Conservation (phyloP, 2,113 vertebrate genomes). For the Cryptomyrus ogoouensis region DNA sequence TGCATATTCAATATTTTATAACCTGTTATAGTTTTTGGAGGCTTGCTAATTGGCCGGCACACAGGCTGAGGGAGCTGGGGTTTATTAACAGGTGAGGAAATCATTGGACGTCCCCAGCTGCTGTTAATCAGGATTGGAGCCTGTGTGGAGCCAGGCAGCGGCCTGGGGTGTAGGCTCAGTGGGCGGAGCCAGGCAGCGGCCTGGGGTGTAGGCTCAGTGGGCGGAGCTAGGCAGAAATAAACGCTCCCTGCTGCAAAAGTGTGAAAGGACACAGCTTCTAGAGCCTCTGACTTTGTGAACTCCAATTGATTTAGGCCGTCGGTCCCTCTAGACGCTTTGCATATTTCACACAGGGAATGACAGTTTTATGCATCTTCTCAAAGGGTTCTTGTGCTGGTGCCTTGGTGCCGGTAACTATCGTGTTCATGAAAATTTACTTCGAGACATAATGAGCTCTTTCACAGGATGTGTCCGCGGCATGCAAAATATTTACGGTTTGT, state of each 20-base stretch:
- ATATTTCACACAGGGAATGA: conserved; percentile 72
- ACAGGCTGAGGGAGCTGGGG: conserved; percentile 39
- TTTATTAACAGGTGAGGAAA: conserved; percentile 77
- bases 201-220: no score
- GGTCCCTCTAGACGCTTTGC: conserved; percentile 59
- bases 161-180: no score
- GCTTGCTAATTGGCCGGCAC: background rate
- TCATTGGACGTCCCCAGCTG: conserved; percentile 83
- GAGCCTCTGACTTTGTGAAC: conserved; percentile 65
- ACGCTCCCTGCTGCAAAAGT: conserved; percentile 61
- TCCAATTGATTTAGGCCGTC: conserved; percentile 78
- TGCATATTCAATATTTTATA: background rate
- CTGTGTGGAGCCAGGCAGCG: conserved; percentile 51
- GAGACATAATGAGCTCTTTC: conserved; percentile 68
- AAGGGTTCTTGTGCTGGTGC: conserved; percentile 76
- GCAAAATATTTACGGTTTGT: conserved; percentile 44
- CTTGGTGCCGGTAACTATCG: conserved; percentile 69
- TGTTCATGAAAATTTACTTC: conserved; percentile 71
- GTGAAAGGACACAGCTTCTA: conserved; percentile 61
- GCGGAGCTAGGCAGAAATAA: conserved; percentile 47
- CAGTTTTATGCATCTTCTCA: conserved; percentile 77
- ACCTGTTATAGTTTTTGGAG: background rate
- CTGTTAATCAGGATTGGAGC: conserved; percentile 79
- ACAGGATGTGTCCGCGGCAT: conserved; percentile 62
- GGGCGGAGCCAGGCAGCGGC: no score